Base-by-base conservation (phyloP, 2,113 vertebrate species). In the Aplodontia rufa region DNA sequence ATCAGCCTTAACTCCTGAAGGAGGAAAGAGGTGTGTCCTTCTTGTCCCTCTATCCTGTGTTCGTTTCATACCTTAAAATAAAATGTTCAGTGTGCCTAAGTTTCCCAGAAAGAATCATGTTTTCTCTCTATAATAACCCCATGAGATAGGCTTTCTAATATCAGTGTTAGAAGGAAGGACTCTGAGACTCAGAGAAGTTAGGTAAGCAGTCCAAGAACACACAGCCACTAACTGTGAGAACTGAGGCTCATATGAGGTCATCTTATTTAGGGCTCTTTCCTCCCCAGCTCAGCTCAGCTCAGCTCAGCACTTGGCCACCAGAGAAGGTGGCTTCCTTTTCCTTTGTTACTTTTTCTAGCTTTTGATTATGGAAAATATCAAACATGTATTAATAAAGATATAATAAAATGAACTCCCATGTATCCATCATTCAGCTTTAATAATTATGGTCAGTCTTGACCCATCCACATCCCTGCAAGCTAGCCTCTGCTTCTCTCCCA, bases 301-400 rank as follows among this genome's bases (percentile, higher is more conserved):
- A 66, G 40, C 26, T 75, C 51, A 53, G 60, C 26, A n/a, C 13
- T 35, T 68, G 86, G 82, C 42, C 35, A 14, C 53, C 69, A 60
- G 86, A 82, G 66, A 94, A 20, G 40, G 53, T 87, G 30, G 37
- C 47, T 91, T 86, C 45, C 72, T 94, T 89, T 64, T 49, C 62
- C 79, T 94, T 86, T 72, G 47, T 53, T 96, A 3, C 20, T 51
- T 90, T 93, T 88, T 26, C 82, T 78, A 66, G 42, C 20, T 78
- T 92, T 81, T 47, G 72, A 81, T 86, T 89, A 49, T 40, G 26
- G 42, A 76, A 75, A 91, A 76, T 55, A 74, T 78, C 64, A 96
- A 66, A 82, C 45, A 53, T 64, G n/a, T 13, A 12, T 11, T 53
- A 40, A 19, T 20, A 55, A 84, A 88, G 40, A 78, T 47, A 53